These are phyloP conservation scores for Acleris sparsana DNA, from an alignment of 2,888 invertebrate genomes.

Conservation along the genomic window DNA sequence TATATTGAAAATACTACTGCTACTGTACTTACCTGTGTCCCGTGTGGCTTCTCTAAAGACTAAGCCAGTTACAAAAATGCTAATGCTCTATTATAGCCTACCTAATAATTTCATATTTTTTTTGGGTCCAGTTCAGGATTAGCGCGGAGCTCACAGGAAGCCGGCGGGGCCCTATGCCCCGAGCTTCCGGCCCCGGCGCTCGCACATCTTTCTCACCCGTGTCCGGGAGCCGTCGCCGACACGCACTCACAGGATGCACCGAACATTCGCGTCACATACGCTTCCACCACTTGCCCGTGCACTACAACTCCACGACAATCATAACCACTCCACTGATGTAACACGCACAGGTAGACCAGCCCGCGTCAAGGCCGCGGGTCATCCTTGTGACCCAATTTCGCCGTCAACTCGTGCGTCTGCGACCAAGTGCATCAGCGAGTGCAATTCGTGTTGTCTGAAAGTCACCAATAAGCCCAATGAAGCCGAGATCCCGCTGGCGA, in stretches of 20 bases:
- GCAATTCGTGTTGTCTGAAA: conserved; percentile 84
- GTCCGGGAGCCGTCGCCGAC: conserved; percentile 3
- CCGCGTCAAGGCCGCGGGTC: conserved; percentile 20
- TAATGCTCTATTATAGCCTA: too few species aligned
- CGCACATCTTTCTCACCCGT: conserved; percentile 5
- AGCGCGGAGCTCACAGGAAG: too few species aligned
- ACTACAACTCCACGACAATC: conserved; percentile 12
- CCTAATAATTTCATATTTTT: too few species aligned
- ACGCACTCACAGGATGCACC: conserved; percentile 19
- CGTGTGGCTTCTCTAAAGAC: too few species aligned
- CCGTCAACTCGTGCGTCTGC: conserved; percentile 61
- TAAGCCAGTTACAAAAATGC: too few species aligned
- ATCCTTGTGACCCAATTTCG: conserved; percentile 53
- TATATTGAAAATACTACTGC: too few species aligned
- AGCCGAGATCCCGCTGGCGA: conserved; percentile 82
- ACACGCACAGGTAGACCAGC: conserved; percentile 14
- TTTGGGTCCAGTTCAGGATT: too few species aligned
- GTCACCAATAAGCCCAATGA: conserved; percentile 84
- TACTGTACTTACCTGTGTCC: too few species aligned
- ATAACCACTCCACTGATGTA: conserved; percentile 31
- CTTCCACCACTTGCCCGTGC: conserved; percentile 12
- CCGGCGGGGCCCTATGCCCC: too few species aligned
- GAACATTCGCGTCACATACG: conserved; percentile 11
- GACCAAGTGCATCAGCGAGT: conserved; percentile 79
- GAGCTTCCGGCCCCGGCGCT: background rate